Evolutionary conservation across 64 coral and sea anemone genomes (phyloP).

Genomic region (Dendrophyllia cribrosa): DNA sequence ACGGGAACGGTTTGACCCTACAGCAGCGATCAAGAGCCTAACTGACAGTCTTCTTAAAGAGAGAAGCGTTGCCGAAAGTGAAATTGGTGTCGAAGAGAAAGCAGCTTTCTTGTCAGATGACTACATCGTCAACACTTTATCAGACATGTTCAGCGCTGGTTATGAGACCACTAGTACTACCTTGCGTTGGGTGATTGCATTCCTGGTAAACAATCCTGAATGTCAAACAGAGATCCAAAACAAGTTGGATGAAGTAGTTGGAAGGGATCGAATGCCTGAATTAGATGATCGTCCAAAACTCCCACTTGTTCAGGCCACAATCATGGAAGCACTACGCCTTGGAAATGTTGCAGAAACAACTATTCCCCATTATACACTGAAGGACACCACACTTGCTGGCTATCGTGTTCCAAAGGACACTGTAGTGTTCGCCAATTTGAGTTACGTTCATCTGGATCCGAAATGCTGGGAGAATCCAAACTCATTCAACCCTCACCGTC

Average conservation of each 20-base stretch:
- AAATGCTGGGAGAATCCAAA: constrained; percentile 58
- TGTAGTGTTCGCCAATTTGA: constrained; percentile 19
- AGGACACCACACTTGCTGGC: constrained; percentile 49
- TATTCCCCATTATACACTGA: constrained; percentile 62
- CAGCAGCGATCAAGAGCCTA: constrained; percentile 12
- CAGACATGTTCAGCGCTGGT: constrained; percentile 74
- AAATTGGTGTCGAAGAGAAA: constrained; percentile 41
- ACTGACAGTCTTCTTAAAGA: constrained; percentile 22
- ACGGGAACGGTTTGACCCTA: constrained; percentile 7
- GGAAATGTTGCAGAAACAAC: constrained; percentile 40
- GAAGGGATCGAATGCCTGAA: constrained; percentile 32
- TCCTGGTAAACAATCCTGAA: constrained; percentile 62
- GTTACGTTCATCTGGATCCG: constrained; percentile 40
- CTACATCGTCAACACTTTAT: constrained; percentile 49
- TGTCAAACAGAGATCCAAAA: constrained; percentile 60
- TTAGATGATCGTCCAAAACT: constrained; percentile 39
- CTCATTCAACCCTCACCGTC: constrained; percentile 49
- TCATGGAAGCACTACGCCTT: constrained; percentile 61
- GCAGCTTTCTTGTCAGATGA: constrained; percentile 50
- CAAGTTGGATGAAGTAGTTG: constrained; percentile 52
- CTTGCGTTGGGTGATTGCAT: constrained; percentile 64
- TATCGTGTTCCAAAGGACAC: constrained; percentile 74
- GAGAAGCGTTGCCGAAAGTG: constrained; percentile 8
- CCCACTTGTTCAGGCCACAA: constrained; percentile 39
- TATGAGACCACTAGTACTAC: constrained; percentile 71